Evolutionary conservation across 2,113 vertebrate genomes (phyloP).

Genomic region (Macaca fascicularis): T2T-MFA8v1.1 NC_088375.1:12946001-12946500

Average conservation of each 20-base stretch:
- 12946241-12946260: background rate
- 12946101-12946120: no score
- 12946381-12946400: background rate
- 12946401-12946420: background rate
- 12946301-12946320: background rate
- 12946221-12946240: background rate
- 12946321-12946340: background rate
- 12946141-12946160: no score
- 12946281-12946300: background rate
- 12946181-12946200: no score
- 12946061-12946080: no score
- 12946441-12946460: fast-evolving
- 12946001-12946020: no score
- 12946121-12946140: no score
- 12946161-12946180: no score
- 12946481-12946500: background rate
- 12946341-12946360: background rate
- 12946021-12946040: no score
- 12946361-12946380: background rate
- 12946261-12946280: background rate
- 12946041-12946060: no score
- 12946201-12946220: background rate
- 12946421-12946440: background rate
- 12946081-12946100: no score
- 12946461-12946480: background rate